phyloP scores from a whole-genome alignment of 2,888 invertebrate species.

The Caenorhabditis macrosperma region DNA sequence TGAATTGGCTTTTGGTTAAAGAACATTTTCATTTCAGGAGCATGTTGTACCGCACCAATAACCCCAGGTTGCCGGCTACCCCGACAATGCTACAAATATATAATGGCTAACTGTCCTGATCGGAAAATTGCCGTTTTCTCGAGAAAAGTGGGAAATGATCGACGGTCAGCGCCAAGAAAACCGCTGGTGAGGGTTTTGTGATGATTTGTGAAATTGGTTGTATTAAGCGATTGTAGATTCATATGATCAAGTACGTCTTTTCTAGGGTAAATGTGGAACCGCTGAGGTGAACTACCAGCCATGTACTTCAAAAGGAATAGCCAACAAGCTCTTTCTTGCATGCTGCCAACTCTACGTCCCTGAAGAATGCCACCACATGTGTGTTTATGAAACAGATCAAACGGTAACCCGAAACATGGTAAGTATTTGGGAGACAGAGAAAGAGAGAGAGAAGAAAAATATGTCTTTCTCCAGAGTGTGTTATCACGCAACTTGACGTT shows the following conservation, averaged over 20 bases:
- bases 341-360: constrained; percentile 78
- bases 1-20: too few species aligned
- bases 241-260: too few species aligned
- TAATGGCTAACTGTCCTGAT: constrained; percentile 64
- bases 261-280: constrained; percentile 76
- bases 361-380: constrained; percentile 77
- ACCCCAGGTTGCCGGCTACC: constrained; percentile 59
- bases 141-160: constrained; percentile 49
- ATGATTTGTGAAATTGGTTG: neutral
- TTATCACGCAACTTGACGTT: constrained; percentile 21
- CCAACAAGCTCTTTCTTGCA: constrained; percentile 75
- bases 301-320: constrained; percentile 75
- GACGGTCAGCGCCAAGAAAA: constrained; percentile 56
- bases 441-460: neutral
- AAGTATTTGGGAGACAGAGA: too few species aligned
- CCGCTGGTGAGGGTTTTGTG: constrained; percentile 34
- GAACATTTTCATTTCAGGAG: constrained; percentile 25
- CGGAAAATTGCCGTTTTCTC: constrained; percentile 58
- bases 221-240: too few species aligned
- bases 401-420: constrained; percentile 74
- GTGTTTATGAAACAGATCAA: constrained; percentile 77
- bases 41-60: constrained; percentile 61
- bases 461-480: neutral
- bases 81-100: constrained; percentile 61
- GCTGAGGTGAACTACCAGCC: constrained; percentile 76